phyloP scores from a whole-genome alignment of 2,888 invertebrate genomes.

The Amphipoea lucens region DNA sequence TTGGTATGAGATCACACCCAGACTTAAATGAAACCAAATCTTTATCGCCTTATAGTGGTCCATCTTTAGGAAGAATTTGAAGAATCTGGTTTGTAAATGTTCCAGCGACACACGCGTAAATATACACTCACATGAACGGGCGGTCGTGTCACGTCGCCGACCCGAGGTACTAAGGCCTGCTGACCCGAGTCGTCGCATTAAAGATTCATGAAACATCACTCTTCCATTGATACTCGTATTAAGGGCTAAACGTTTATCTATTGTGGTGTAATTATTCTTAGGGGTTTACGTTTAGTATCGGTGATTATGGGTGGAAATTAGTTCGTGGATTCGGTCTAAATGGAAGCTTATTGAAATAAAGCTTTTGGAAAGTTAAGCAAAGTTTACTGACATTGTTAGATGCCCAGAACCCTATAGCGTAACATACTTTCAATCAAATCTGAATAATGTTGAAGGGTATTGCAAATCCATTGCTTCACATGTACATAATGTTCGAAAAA shows the following conservation, averaged over 20 bases:
- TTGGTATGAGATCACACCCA: neutral
- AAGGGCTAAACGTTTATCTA: conserved; percentile 33
- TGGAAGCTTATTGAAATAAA: neutral
- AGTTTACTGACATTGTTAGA: neutral
- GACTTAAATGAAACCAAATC: neutral
- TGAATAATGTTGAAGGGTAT: neutral
- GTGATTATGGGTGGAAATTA: neutral
- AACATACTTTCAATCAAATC: neutral
- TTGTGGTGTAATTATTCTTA: conserved; percentile 5
- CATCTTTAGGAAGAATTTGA: neutral
- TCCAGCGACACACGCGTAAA: neutral
- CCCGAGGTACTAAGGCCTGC: conserved; percentile 65
- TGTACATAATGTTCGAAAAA: neutral
- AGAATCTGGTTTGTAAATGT: neutral
- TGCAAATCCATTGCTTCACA: neutral
- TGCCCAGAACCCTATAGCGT: neutral
- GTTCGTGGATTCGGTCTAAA: neutral
- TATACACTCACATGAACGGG: conserved; percentile 20
- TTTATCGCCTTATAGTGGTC: neutral
- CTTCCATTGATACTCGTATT: conserved; percentile 42
- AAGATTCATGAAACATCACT: conserved; percentile 70
- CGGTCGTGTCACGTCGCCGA: conserved; percentile 46
- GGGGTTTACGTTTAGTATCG: neutral
- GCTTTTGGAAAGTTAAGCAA: neutral
- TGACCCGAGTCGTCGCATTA: conserved; percentile 73